Evolutionary conservation across 1,140 invertebrate genomes (phyloP).

Genomic region (Rhizoglyphus robini): DNA sequence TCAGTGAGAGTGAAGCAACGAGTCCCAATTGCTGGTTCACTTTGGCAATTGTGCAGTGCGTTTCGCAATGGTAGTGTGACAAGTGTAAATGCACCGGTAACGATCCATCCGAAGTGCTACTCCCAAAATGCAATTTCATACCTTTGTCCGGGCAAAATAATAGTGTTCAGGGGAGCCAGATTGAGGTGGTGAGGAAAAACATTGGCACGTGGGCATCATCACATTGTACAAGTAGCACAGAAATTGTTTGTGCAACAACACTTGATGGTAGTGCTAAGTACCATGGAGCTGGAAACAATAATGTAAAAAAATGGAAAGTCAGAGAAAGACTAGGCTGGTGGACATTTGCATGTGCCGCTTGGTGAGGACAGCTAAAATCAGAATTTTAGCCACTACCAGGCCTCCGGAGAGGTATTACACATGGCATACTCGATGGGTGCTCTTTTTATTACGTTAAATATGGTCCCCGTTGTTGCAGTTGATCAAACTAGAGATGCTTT

Average conservation of each 20-base stretch:
- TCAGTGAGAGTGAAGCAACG: conserved; percentile 55
- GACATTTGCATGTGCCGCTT: conserved; percentile 50
- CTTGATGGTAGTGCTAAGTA: conserved; percentile 68
- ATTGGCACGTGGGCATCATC: conserved; percentile 57
- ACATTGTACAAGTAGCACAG: conserved; percentile 58
- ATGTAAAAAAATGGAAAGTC: conserved; percentile 86
- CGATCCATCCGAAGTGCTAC: background rate
- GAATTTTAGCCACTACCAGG: conserved; percentile 75
- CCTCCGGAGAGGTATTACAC: conserved; percentile 68
- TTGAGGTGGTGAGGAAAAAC: conserved; percentile 78
- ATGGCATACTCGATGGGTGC: conserved; percentile 47
- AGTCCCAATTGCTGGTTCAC: conserved; percentile 57
- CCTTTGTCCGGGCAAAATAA: conserved; percentile 68
- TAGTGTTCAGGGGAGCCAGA: conserved; percentile 77
- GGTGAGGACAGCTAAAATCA: conserved; percentile 58
- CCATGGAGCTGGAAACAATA: conserved; percentile 71
- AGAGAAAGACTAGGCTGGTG: conserved; percentile 51
- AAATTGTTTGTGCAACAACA: conserved; percentile 34
- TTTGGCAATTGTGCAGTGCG: conserved; percentile 69
- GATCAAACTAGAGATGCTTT: background rate
- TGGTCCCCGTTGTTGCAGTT: background rate
- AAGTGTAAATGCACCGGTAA: conserved; percentile 68
- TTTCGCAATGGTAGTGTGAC: conserved; percentile 64
- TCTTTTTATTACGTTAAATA: conserved; percentile 26
- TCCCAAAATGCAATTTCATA: conserved; percentile 36